phyloP scores from a whole-genome alignment of 2,797 vertebrate genomes.

The Tiaroga cobitis region DNA sequence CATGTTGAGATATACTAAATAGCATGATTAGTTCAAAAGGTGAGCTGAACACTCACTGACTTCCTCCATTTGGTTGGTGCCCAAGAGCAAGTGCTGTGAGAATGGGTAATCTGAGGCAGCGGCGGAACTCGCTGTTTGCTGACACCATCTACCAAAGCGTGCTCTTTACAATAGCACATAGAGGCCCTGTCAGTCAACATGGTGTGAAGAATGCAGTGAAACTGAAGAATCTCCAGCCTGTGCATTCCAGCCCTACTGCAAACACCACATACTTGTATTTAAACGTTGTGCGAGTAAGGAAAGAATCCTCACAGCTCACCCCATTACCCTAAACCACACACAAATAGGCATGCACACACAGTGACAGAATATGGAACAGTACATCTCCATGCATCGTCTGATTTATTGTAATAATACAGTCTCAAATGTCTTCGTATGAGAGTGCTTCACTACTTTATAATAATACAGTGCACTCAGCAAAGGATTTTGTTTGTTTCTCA shows the following conservation, averaged over 20 bases:
- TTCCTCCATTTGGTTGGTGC: background rate
- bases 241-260: slow-evolving; percentile 78
- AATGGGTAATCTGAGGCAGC: slow-evolving; percentile 50
- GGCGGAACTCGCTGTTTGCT: slow-evolving; percentile 71
- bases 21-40: background rate
- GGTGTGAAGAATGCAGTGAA: slow-evolving; percentile 77
- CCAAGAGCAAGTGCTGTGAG: slow-evolving; percentile 14
- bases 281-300: slow-evolving; percentile 67
- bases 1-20: background rate
- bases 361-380: background rate
- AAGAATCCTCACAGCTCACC: slow-evolving; percentile 6
- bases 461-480: slow-evolving; percentile 40
- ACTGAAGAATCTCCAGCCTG: slow-evolving; percentile 72
- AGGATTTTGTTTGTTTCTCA: slow-evolving; percentile 55
- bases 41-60: background rate
- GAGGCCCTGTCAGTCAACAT: slow-evolving; percentile 69
- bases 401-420: slow-evolving; percentile 21
- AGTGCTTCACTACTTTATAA: slow-evolving; percentile 37
- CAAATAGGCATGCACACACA: background rate
- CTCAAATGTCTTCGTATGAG: slow-evolving; percentile 5
- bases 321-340: slow-evolving; percentile 11
- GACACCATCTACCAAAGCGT: slow-evolving; percentile 74
- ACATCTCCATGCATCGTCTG: background rate
- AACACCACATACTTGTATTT: slow-evolving; percentile 76
- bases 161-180: slow-evolving; percentile 73